phyloP scores from a whole-genome alignment of 2,888 invertebrate species.

The Mythimna vitellina region DNA sequence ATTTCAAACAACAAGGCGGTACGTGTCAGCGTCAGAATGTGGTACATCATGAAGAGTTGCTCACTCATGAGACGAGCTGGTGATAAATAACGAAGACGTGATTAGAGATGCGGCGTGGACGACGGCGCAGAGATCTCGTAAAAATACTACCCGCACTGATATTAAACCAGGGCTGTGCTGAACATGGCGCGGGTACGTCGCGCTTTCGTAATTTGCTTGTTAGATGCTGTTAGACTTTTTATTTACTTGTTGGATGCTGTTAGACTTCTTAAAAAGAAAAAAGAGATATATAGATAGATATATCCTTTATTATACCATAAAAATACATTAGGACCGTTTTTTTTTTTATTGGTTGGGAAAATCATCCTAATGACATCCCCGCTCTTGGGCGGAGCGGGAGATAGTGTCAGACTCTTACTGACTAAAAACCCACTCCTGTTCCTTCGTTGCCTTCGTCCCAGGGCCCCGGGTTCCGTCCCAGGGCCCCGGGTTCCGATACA shows the following conservation, averaged over 20 bases:
- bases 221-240: not conserved
- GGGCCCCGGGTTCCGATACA: too few species aligned
- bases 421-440: too few species aligned
- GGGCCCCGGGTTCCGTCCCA: too few species aligned
- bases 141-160: conserved; percentile 76
- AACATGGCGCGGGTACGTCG: not conserved
- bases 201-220: not conserved
- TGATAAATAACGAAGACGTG: conserved; percentile 66
- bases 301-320: too few species aligned
- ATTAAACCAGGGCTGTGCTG: conserved; percentile 67
- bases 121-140: conserved; percentile 75
- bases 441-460: too few species aligned
- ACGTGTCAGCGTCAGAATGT: conserved; percentile 46
- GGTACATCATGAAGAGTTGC: conserved; percentile 16
- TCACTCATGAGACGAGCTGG: conserved; percentile 25
- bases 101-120: conserved; percentile 74
- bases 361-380: too few species aligned
- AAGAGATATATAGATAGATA: too few species aligned
- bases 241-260: not conserved
- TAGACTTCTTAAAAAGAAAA: not conserved
- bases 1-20: conserved; percentile 62
- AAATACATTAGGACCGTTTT: too few species aligned
- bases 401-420: too few species aligned
- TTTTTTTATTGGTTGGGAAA: too few species aligned
- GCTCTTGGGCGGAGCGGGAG: too few species aligned